Evolutionary conservation across 2,888 invertebrate genomes (phyloP), one percentile per base, ranked within the genome.

Genomic region (Oscheius sp.): DNA sequence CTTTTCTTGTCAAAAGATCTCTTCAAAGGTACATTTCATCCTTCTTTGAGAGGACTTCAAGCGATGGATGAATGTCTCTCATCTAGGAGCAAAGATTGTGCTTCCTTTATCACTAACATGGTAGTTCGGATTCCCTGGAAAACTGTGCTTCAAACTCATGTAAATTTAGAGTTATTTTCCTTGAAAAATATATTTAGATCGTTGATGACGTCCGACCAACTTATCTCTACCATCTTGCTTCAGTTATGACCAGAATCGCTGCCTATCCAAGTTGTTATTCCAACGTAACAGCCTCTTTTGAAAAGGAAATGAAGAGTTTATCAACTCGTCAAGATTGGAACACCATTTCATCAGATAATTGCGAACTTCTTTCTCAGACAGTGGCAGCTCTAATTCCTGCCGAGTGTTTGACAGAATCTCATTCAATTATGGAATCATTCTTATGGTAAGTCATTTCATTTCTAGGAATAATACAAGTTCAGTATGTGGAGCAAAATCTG

Each of bases 401-500:
- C 10, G 78, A 79, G 33, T 70, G 75, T 1, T 27, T 75, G 1
- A 65, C 74, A 6, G 73, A 58, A 72, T 12, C 12, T 42, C 37
- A 10, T 34, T 34, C 12, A 10, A 34, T 34, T 34, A 6, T 10
- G 8, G 8, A 34, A 34, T 34, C 37, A 34, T 34, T n/a, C n/a
- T n/a, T n/a, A n/a, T n/a, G n/a, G n/a, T n/a, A n/a, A 29, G 29
- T 4, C 12, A 33, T 12, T 33, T 3, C 20, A 15, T 31, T 2
- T 17, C 12, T 3, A 17, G 31, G 6, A 53, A 10, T 8, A 53
- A 53, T 25, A 3, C n/a, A 1, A 27, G 72, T 76, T 42, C 53
- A 80, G 79, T 27, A 82, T 84, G 48, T 83, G 82, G 82, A 66
- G 84, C 5, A 77, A 83, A 48, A 72, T 77, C 31, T 84, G 81